Conservation (phyloP, 2,888 invertebrate species). For the Macrosoma leucophasiata region DNA sequence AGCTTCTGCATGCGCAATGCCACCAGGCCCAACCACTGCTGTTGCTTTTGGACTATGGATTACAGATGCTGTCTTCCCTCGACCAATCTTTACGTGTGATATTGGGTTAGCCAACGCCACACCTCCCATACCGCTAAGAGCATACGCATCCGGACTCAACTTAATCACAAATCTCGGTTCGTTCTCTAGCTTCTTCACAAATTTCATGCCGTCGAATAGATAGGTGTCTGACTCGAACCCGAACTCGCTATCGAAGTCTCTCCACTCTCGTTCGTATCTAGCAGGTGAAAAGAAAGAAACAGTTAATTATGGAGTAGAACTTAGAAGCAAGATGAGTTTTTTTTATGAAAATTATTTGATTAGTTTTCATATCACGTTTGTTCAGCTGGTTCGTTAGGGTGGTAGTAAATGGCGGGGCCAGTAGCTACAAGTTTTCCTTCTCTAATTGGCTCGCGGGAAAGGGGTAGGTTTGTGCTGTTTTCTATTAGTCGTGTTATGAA, state of each 20-base stretch:
- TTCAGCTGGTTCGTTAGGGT: conserved; percentile 59
- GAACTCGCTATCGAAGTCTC: conserved; percentile 26
- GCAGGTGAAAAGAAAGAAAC: conserved; percentile 48
- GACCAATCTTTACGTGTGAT: conserved; percentile 78
- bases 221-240: conserved; percentile 37
- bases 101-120: conserved; percentile 82
- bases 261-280: conserved; percentile 45
- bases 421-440: conserved; percentile 83
- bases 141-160: conserved; percentile 80
- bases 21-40: conserved; percentile 84
- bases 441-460: conserved; percentile 67
- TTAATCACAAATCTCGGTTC: conserved; percentile 41
- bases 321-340: conserved; percentile 33
- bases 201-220: conserved; percentile 47
- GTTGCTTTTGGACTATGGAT: conserved; percentile 80
- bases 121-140: conserved; percentile 79
- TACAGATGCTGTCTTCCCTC: conserved; percentile 77
- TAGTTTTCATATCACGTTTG: no score
- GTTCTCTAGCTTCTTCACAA: conserved; percentile 36
- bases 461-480: conserved; percentile 47
- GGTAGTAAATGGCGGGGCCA: conserved; percentile 84
- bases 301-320: conserved; percentile 26
- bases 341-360: no score
- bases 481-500: conserved; percentile 61
- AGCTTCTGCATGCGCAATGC: conserved; percentile 84